A percentile compares a stretch with the other conserved stretches of the same genome.
These are phyloP conservation scores for Drosophila pachea DNA, from an alignment of 1,140 invertebrate species.

Conservation along the genomic window DNA sequence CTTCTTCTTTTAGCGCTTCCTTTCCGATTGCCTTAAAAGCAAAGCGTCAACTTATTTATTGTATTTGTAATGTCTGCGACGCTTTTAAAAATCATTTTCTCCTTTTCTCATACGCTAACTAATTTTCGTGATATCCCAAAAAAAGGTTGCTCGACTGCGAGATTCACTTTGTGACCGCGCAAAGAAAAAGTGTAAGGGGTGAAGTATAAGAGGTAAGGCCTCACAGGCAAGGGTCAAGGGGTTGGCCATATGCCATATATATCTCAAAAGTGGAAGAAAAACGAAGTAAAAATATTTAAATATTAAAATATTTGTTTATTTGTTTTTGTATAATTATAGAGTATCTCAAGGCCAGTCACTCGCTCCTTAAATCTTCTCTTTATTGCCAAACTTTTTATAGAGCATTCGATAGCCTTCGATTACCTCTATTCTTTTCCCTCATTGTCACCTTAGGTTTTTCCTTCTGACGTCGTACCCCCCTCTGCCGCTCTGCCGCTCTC, in stretches of 20 bases:
- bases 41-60: conserved; percentile 53
- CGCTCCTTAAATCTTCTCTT: neutral
- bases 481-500: neutral
- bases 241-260: too few species aligned
- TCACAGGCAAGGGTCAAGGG: too few species aligned
- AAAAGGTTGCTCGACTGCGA: neutral
- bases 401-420: conserved; percentile 8
- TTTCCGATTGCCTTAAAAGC: conserved; percentile 24
- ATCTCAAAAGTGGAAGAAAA: too few species aligned
- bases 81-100: conserved; percentile 46
- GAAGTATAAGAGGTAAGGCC: too few species aligned
- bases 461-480: neutral
- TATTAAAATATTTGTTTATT: too few species aligned
- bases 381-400: neutral
- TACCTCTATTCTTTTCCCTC: too few species aligned
- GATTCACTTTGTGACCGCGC: neutral
- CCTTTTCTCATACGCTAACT: conserved; percentile 27
- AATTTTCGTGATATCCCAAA: neutral
- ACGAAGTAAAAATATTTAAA: too few species aligned
- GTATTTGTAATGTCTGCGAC: conserved; percentile 44
- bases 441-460: conserved; percentile 15
- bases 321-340: neutral
- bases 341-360: too few species aligned
- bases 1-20: conserved; percentile 20
- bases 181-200: neutral